These are phyloP conservation scores for Apostichopus parvimensis DNA, from an alignment of 35 echinoderm and acorn worm species.

Conservation along the genomic window DNA sequence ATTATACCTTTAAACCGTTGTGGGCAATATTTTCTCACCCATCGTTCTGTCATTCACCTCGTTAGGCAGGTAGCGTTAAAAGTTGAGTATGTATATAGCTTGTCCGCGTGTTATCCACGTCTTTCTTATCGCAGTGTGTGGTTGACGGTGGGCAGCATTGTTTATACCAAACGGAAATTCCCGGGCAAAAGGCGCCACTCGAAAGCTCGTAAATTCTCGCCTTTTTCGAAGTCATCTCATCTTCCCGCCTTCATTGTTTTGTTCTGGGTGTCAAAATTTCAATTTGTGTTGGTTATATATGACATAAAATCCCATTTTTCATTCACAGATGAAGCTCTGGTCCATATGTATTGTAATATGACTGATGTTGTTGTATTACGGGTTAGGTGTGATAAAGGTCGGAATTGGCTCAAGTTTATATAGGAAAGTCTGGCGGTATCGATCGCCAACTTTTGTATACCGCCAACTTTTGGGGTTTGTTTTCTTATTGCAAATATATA, in stretches of 20 bases:
- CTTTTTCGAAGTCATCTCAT: constrained; percentile 20
- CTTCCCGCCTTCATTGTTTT: constrained; percentile 23
- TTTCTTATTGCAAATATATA: too few species aligned
- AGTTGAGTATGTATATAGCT: constrained; percentile 31
- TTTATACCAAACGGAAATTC: constrained; percentile 52
- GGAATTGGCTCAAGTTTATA: not conserved
- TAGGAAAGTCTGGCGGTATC: too few species aligned
- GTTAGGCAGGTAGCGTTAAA: not conserved
- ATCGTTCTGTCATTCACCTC: not conserved
- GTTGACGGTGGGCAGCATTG: not conserved
- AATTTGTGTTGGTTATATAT: constrained; percentile 50
- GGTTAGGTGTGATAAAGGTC: constrained; percentile 45
- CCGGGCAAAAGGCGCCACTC: constrained; percentile 46
- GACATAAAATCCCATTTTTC: constrained; percentile 44
- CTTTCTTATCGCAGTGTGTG: constrained; percentile 43
- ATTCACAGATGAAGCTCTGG: constrained; percentile 12
- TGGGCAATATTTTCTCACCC: not conserved
- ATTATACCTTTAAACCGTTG: too few species aligned
- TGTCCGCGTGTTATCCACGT: not conserved
- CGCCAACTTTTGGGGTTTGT: too few species aligned
- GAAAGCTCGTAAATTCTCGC: constrained; percentile 33
- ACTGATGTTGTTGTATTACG: not conserved
- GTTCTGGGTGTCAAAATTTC: constrained; percentile 50
- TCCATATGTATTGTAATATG: not conserved
- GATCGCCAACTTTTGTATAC: too few species aligned